These are phyloP conservation scores for Chunga burmeisteri DNA, from an alignment of 2,113 vertebrate species.

Conservation along the genomic window DNA sequence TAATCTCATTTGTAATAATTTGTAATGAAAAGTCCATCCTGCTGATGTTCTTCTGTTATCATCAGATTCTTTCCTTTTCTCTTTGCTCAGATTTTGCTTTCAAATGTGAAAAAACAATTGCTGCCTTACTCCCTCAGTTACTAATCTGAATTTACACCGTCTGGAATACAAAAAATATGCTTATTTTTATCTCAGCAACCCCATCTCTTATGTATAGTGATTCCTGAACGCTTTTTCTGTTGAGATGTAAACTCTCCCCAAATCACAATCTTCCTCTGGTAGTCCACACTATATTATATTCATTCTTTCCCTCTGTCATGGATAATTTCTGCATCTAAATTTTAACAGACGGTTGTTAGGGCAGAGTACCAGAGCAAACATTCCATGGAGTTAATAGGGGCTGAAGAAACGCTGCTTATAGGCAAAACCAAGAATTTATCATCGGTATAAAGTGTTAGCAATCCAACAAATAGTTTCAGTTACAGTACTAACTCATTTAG, in stretches of 20 bases:
- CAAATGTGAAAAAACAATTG: background rate
- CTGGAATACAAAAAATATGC: background rate
- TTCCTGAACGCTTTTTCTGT: background rate
- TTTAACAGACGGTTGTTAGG: background rate
- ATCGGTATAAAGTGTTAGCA: background rate
- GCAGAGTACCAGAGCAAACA: background rate
- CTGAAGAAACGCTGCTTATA: background rate
- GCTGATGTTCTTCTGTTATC: background rate
- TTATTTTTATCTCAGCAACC: background rate
- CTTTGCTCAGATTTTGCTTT: background rate
- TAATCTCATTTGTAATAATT: background rate
- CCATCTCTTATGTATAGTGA: background rate
- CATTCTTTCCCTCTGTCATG: background rate
- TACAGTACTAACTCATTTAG: background rate
- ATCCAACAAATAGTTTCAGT: background rate
- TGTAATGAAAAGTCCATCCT: background rate
- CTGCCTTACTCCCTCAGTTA: background rate
- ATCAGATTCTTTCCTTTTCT: background rate
- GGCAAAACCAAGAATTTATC: background rate
- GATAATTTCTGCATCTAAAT: background rate
- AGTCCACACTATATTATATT: rapidly evolving
- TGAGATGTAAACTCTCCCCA: background rate
- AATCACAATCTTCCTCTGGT: background rate
- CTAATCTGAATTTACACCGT: background rate
- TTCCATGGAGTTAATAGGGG: background rate